Evolutionary conservation across 92 coral and sea anemone genomes (phyloP).

Genomic region (Zoanthus solanderi): DNA sequence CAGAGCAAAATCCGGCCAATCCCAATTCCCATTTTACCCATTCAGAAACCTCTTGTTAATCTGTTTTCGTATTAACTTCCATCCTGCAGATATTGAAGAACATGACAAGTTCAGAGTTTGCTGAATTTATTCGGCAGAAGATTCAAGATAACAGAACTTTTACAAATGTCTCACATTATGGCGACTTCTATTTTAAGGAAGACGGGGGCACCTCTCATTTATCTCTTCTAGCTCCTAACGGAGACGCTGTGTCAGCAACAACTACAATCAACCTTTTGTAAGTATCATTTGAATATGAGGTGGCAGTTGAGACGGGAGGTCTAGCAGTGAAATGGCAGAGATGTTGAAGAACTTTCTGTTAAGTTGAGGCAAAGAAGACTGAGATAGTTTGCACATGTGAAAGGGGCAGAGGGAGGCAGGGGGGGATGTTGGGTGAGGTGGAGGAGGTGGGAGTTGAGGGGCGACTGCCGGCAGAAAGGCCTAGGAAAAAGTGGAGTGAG

Average conservation of each 20-base stretch:
- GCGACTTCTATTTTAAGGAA: slow-evolving; percentile 71
- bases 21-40: too few relatives aligned
- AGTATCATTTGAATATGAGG: slow-evolving; percentile 17
- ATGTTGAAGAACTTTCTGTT: too few relatives aligned
- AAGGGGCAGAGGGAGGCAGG: too few relatives aligned
- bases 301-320: neutral
- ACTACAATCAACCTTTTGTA: slow-evolving; percentile 75
- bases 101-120: slow-evolving; percentile 77
- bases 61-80: neutral
- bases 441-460: too few relatives aligned
- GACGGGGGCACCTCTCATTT: slow-evolving; percentile 90
- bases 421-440: too few relatives aligned
- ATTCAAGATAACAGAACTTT: slow-evolving; percentile 77
- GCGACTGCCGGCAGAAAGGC: too few relatives aligned
- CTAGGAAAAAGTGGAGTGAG: too few relatives aligned
- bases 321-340: too few relatives aligned
- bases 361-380: too few relatives aligned
- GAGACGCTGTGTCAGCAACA: slow-evolving; percentile 93
- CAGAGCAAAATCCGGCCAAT: too few relatives aligned
- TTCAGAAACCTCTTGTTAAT: neutral
- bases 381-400: too few relatives aligned
- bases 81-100: slow-evolving; percentile 65
- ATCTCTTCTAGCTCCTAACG: slow-evolving; percentile 88
- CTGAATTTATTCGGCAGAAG: slow-evolving; percentile 75
- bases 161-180: slow-evolving; percentile 74